Evolutionary conservation across 2,113 vertebrate species (phyloP).

Genomic region (Myotis brandtii): DNA sequence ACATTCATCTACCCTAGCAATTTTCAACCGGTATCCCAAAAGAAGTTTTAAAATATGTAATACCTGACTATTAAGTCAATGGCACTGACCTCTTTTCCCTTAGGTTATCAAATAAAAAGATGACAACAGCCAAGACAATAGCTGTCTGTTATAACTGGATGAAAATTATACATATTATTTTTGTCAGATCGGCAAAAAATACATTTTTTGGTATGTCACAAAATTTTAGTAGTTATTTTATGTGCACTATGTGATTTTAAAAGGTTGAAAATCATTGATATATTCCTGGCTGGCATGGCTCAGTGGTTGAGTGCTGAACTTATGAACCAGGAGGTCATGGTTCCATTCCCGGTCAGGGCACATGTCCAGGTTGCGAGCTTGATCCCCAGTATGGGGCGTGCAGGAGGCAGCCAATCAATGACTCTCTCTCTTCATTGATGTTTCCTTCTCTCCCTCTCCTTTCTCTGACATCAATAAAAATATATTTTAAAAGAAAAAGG

Average conservation of each 20-base stretch:
- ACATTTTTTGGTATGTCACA: background rate
- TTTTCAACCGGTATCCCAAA: background rate
- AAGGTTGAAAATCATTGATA: background rate
- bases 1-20: background rate
- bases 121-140: background rate
- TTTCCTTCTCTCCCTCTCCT: no score
- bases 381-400: no score
- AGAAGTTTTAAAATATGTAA: background rate
- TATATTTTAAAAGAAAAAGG: no score
- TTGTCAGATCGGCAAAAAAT: background rate
- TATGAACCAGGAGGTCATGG: no score
- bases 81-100: background rate
- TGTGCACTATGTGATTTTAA: background rate
- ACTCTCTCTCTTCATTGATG: no score
- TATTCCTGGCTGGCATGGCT: background rate
- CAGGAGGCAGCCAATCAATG: no score
- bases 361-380: no score
- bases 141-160: background rate
- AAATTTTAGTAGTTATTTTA: background rate
- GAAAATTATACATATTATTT: background rate
- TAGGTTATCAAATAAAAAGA: background rate
- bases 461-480: no score
- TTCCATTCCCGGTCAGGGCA: no score
- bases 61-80: background rate
- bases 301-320: no score